Base-by-base conservation (phyloP, 2,888 invertebrate species). In the Frankliniella intonsa region DNA sequence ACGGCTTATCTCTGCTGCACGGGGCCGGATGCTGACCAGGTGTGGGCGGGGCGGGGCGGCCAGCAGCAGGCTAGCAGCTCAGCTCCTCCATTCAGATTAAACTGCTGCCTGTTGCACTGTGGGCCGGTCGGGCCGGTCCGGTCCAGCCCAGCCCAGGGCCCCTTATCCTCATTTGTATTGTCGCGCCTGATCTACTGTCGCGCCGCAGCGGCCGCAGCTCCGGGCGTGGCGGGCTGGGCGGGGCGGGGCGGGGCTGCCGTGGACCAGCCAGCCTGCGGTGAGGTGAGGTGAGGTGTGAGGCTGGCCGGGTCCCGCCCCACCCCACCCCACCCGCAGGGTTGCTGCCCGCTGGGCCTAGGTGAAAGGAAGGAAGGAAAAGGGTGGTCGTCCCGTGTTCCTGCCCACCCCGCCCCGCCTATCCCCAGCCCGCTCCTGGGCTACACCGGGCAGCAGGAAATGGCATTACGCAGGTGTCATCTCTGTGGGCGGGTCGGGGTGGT, bases 401-500 rank as follows among this genome's bases (percentile, higher is more conserved):
- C 69, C n/a, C n/a, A n/a, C n/a, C 69, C 25, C 38, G 38, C 5
- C 38, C 38, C 5, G 38, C 38, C 38, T 38, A 5, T 38, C 38
- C 38, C 38, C 38, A 38, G 3, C 38, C 38, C 38, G 38, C 5
- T 3, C 38, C 38, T 38, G 3, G 2, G 69, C 22, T 25, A n/a
- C n/a, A n/a, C n/a, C n/a, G 38, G 38, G 38, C 38, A 38, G 38
- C 38, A 38, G 69, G 69, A 76, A 76, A 76, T 76, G 69, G 69
- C 22, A 76, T 76, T 76, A 76, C 69, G 69, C 12, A 76, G 69
- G 69, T 76, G 69, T 76, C 69, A 76, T 76, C 69, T 25, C 69
- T 38, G 38, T 38, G 38, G 38, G 38, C 38, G 55, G 55, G 11
- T 17, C 55, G 12, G 51, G n/a, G 51, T 12, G 51, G 51, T 12